These are phyloP conservation scores for Loriculus beryllinus DNA, from an alignment of 2,797 vertebrate species.

Conservation along the genomic window DNA sequence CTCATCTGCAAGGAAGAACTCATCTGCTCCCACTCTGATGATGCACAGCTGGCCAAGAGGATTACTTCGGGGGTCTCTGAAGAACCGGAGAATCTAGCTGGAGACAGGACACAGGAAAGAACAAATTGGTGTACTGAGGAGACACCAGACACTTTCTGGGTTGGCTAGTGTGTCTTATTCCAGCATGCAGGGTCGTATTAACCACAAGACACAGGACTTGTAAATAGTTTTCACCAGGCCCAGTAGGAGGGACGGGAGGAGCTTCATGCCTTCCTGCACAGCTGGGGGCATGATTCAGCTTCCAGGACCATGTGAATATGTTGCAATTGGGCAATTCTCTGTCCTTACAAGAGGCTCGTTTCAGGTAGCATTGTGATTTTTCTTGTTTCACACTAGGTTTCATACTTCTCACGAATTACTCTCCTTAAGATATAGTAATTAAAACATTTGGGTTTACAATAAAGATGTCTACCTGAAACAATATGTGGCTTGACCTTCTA, in stretches of 20 bases:
- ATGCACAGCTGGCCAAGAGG: slow-evolving; percentile 21
- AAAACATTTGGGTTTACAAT: background rate
- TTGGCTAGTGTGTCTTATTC: background rate
- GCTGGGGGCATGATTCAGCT: slow-evolving; percentile 23
- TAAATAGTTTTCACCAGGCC: slow-evolving; percentile 6
- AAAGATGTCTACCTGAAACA: background rate
- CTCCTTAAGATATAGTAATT: background rate
- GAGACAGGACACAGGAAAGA: slow-evolving; percentile 18
- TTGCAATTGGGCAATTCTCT: background rate
- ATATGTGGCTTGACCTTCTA: background rate
- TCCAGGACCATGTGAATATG: background rate
- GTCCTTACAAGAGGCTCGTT: background rate
- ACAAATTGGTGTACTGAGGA: slow-evolving; percentile 1
- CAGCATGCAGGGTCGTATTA: background rate
- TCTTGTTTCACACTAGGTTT: background rate
- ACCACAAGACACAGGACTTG: slow-evolving; percentile 17
- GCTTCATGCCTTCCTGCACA: slow-evolving; percentile 2
- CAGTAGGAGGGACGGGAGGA: background rate
- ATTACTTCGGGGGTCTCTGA: slow-evolving; percentile 4
- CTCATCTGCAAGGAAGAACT: background rate
- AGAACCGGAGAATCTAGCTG: slow-evolving; percentile 1
- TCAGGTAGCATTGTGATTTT: background rate
- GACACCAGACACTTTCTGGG: slow-evolving; percentile 3
- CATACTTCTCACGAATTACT: background rate
- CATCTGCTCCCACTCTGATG: slow-evolving; percentile 13